Evolutionary conservation across 2,113 vertebrate genomes (phyloP), one percentile per base, ranked within the genome.

Genomic region (Sceloporus tristichus): DNA sequence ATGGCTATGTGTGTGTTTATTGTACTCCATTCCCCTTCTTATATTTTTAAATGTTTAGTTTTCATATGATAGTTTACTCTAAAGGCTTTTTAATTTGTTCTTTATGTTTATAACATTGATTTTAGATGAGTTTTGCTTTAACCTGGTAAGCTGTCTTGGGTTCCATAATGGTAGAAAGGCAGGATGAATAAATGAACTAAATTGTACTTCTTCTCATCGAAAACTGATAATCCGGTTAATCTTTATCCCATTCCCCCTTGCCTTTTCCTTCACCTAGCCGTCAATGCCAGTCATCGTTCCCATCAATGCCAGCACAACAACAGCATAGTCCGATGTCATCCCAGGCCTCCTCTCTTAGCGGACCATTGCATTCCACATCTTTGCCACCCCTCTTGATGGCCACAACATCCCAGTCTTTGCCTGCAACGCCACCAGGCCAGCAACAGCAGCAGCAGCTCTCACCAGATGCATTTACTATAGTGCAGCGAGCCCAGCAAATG

Each of bases 401-500:
- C 0, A 38, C 91, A 13, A 0, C 92, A 0, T 82, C 93, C 19
- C 95, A 96, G 48, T 92, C 80, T 0, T 89, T 91, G 0, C 92
- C 93, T 0, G 90, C 92, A 0, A 84, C 93, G 0, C 85, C 93
- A 0, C 94, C 93, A 0, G 95, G 94, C 76, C 96, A 96, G 48
- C 48, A 85, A 92, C 97, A 96, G 91, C 65, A 70, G 21, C 96
- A 94, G 91, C 97, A 96, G 90, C 96, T 97, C 48, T 96, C 97
- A 0, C 97, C 97, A 0, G 97, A 98, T 0, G 97, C 97, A 0
- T 97, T 97, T 1, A 96, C 97, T 7, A 97, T 98, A 1, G 97
- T 98, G 94, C 97, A 97, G 86, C 94, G 97, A n/a, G 97, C 97
- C 0, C 98, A 98, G 92, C 97, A 98, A 93, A 98, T 98, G 97